phyloP scores from a whole-genome alignment of 2,797 vertebrate species.

The Echiichthys vipera region DNA sequence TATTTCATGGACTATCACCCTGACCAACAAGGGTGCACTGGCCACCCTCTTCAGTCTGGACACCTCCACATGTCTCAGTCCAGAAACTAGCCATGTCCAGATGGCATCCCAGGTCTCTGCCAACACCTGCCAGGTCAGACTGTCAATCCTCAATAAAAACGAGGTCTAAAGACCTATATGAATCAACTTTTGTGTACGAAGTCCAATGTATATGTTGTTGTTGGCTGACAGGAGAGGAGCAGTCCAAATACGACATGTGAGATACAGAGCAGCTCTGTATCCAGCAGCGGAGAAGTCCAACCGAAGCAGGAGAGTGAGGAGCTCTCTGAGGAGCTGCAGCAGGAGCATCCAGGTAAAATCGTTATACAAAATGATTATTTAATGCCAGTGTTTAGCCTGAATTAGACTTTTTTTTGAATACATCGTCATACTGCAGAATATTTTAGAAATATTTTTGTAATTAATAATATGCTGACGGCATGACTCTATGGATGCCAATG shows the following conservation, averaged over 20 bases:
- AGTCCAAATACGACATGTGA: constrained; percentile 34
- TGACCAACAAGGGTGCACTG: constrained; percentile 91
- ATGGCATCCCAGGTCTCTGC: constrained; percentile 37
- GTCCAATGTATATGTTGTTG: constrained; percentile 10
- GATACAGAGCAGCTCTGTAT: neutral
- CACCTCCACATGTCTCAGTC: constrained; percentile 47
- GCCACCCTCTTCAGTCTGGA: constrained; percentile 86
- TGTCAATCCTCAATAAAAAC: neutral
- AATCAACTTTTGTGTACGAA: neutral
- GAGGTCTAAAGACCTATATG: neutral
- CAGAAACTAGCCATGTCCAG: constrained; percentile 50
- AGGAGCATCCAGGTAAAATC: constrained; percentile 48
- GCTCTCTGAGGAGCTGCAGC: constrained; percentile 24
- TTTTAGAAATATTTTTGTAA: no score
- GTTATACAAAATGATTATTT: neutral
- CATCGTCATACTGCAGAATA: neutral
- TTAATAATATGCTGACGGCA: neutral
- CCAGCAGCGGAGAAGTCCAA: constrained; percentile 30
- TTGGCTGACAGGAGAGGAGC: constrained; percentile 46
- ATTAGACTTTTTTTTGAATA: neutral
- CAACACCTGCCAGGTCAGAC: constrained; percentile 70
- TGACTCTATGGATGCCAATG: neutral
- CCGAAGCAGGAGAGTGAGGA: constrained; percentile 34
- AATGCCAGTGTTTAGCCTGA: neutral
- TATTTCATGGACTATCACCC: constrained; percentile 85